Base-by-base conservation (phyloP, 2,888 invertebrate genomes). In the Drosophila tripunctata region DNA sequence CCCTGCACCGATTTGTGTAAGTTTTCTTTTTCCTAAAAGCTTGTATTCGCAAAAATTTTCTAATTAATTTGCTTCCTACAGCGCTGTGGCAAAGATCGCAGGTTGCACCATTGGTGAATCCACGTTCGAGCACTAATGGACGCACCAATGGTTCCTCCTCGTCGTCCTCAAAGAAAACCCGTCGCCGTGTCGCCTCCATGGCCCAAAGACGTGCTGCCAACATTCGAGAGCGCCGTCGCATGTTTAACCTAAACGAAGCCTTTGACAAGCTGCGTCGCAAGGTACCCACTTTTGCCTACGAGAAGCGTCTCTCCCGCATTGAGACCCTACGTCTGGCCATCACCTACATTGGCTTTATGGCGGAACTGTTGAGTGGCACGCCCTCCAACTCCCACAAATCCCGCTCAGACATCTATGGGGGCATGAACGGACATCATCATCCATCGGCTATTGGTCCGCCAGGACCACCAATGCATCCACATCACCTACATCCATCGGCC, bases 341-440 rank as follows among this genome's bases (percentile, higher is more conserved):
- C 86, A 98, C 97, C 0, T 99, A 99, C 92, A 99, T 99, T 88
- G 95, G 96, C 69, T 99, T 98, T 92, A 98, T 99, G 98, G 95
- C 96, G 22, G 98, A 98, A 88, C 92, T 98, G 4, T 92, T 97
- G 10, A 94, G 94, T 73, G 95, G 95, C 2, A 93, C 94, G 0
- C 93, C 94, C 0, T 80, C 89, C 8, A 90, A 90, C 54, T 92
- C 87, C 1, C 90, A 90, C 61, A 91, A 91, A 40, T 81, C 88
- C 1, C 87, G 91, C 3, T 66, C 89, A 1, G 91, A 91, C 30
- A 85, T 91, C 21, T 92, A 91, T 43, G 87, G 87, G 1, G 84
- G 89, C 45, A 85, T 90, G 67, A 90, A 90, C 56, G 91, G 91
- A 6, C 91, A 90, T 73, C 90, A 90, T 63, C 90, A 90, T 72